phyloP scores from a whole-genome alignment of 2,888 invertebrate genomes.

The Cylloceria caligata region DNA sequence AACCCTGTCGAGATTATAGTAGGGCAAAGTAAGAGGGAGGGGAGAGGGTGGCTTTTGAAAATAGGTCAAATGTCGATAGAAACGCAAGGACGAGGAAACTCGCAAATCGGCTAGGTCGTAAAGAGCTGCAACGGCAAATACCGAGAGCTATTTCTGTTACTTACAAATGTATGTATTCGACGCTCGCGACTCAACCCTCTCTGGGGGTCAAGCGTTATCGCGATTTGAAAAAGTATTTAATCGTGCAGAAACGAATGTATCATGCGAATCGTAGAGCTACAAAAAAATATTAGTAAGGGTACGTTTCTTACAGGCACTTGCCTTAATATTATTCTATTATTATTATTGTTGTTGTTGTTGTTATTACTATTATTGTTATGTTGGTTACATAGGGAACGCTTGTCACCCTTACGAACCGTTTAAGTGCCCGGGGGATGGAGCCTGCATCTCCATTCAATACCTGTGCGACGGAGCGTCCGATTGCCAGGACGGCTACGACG shows the following conservation, averaged over 20 bases:
- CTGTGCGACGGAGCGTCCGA: constrained; percentile 97
- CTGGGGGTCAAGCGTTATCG: background rate
- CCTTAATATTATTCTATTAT: background rate
- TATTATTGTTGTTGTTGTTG: background rate
- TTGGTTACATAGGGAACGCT: constrained; percentile 86
- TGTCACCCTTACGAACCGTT: constrained; percentile 98
- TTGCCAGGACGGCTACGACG: constrained; percentile 98
- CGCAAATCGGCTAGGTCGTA: constrained; percentile 36
- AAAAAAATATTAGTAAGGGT: background rate
- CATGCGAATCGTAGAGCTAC: background rate
- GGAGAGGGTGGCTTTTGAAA: constrained; percentile 22
- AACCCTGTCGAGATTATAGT: background rate
- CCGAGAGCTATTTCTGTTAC: constrained; percentile 41
- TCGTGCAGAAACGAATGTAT: background rate
- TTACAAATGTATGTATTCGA: constrained; percentile 8
- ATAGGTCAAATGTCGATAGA: constrained; percentile 62
- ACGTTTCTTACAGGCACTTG: background rate
- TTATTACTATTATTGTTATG: background rate
- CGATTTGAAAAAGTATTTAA: constrained; percentile 2
- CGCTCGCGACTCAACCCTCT: background rate
- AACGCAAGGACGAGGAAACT: constrained; percentile 55
- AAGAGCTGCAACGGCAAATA: constrained; percentile 28
- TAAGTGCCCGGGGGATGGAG: constrained; percentile 96
- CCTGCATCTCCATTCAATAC: constrained; percentile 98
- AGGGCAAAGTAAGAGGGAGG: background rate